Base-by-base conservation (phyloP, 2,113 vertebrate genomes). In the Sinocyclocheilus rhinocerous region DNA sequence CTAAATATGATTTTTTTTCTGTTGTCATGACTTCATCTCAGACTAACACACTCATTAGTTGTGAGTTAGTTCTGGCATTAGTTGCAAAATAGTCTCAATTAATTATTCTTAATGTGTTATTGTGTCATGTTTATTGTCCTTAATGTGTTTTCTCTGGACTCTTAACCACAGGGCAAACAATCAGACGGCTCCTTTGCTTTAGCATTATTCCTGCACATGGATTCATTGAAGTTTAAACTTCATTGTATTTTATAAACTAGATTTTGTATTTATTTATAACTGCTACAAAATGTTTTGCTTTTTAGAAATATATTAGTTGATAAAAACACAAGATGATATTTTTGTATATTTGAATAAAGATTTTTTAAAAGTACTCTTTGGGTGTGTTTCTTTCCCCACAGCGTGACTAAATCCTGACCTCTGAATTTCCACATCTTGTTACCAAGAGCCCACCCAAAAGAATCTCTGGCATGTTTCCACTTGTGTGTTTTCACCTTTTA, bases 111-210 rank as follows among this genome's bases (percentile, higher is more conserved):
- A 69, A 45, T 82, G 15, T 69, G 16, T 69, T 82, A 2, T 65
- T 69, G 36, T 50, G 20, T 24, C 33, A 16, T 11, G 20, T 50
- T 83, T 16, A 18, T n/a, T 83, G 55, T n/a, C 24, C 26, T 72
- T 4, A 50, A 12, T 79, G 4, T 70, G 36, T 39, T 75, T 76
- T 86, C 8, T 26, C 88, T 50, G 63, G 88, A 55, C 70, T 86
- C 26, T 86, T 45, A 70, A 73, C 63, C 22, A 6, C 73, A 93
- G 92, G 78, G 81, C 77, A 75, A 26, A 2, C 6, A 89, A 76
- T 84, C 89, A 87, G 84, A 89, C 80, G 0, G 63, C 1, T n/a
- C 88, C 85, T 39, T 63, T 89, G 82, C 76, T 33, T 45, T 87
- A 48, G 83, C 22, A 26, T 86, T 90, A 82, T 82, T 86, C 84